Evolutionary conservation across 2,888 invertebrate genomes (phyloP), one percentile per base, ranked within the genome.

Genomic region (Apantesis nais): DNA sequence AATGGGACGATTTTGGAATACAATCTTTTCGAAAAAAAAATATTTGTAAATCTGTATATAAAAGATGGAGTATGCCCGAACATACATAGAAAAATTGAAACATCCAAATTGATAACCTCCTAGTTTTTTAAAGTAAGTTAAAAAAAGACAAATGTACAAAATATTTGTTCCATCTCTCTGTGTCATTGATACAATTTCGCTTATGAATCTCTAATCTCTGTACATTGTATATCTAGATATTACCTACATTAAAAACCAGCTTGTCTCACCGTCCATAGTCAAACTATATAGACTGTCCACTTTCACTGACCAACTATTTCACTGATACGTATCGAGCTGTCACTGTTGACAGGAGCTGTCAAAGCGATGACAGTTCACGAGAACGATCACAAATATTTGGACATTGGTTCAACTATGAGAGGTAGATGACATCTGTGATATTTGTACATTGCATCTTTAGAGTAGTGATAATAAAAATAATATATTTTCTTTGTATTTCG

Each of bases 331-430:
- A 41, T 55, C 70, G 52, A 62, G 44, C 63, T 71, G 65, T 60
- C 58, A 67, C 11, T 52, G 29, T 31, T 67, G 60, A 60, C 66
- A 52, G 64, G 41, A 68, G 25, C 68, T 66, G 69, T 69, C 69
- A 69, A 8, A 16, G 48, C 39, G 58, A 22, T 69, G 69, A 72
- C 72, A 72, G 72, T 66, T 72, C 68, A 39, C n/a, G 72, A 19
- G 68, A 72, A 63, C 63, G 70, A 66, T 69, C 67, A 75, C 73
- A 75, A 80, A 80, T 72, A 78, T 79, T 78, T 68, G 37, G 79
- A 81, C 79, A 52, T 37, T 61, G 60, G 41, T 37, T 41, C 14
- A 31, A 11, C 4, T 55, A 66, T 31, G 22, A 66, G 37, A 52
- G 55, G 55, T 55, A 19, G 37, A 34, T 37, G 34, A 34, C 39